A percentile compares a stretch with the other conserved stretches of the same genome.
phyloP scores from a whole-genome alignment of 1,140 invertebrate species.

The Chymomyza costata region DNA sequence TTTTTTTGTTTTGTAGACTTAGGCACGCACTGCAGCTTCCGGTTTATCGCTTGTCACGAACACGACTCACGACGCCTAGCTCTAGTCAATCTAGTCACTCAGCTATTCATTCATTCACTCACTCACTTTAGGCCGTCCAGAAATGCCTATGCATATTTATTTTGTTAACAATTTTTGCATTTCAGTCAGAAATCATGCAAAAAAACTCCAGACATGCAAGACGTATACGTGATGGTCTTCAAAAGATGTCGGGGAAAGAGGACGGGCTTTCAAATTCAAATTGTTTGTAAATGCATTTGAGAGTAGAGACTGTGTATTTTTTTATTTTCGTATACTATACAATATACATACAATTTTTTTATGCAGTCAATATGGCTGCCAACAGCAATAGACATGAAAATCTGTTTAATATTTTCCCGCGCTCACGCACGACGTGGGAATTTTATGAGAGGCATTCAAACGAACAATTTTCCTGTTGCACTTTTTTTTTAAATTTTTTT shows the following conservation, averaged over 20 bases:
- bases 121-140: no score
- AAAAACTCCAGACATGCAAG: slow-evolving; percentile 49
- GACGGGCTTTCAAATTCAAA: slow-evolving; percentile 68
- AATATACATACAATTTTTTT: not conserved
- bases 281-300: slow-evolving; percentile 55
- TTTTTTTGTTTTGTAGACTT: no score
- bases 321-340: not conserved
- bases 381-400: no score
- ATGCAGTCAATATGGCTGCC: not conserved
- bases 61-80: no score
- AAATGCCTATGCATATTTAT: slow-evolving; percentile 62
- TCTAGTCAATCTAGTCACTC: no score
- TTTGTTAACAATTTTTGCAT: slow-evolving; percentile 69
- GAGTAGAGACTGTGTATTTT: slow-evolving; percentile 10
- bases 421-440: slow-evolving; percentile 69
- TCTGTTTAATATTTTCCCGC: slow-evolving; percentile 58
- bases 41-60: no score
- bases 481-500: slow-evolving; percentile 13
- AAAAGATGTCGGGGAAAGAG: slow-evolving; percentile 21
- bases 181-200: slow-evolving; percentile 71
- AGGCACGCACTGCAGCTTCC: no score
- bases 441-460: slow-evolving; percentile 47
- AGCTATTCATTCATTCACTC: not conserved
- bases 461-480: slow-evolving; percentile 20
- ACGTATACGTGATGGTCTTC: no score